These are phyloP conservation scores for Hybos culiciformis DNA, from an alignment of 2,888 invertebrate genomes.

Conservation along the genomic window DNA sequence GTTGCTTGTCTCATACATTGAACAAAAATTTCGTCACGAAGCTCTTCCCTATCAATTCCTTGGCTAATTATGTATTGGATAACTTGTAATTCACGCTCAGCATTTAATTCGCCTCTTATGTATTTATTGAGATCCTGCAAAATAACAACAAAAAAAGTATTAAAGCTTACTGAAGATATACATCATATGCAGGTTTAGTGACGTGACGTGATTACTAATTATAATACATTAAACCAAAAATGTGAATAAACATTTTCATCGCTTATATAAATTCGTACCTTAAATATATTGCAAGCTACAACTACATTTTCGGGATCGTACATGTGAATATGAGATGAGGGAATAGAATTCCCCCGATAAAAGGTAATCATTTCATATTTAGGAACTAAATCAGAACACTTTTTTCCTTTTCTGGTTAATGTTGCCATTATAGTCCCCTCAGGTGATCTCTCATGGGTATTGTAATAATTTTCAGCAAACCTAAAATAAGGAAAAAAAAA, in stretches of 20 bases:
- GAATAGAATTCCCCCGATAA: slow-evolving; percentile 75
- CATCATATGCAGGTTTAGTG: too few relatives aligned
- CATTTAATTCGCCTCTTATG: slow-evolving; percentile 73
- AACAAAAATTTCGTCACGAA: slow-evolving; percentile 82
- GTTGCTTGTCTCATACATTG: slow-evolving; percentile 80
- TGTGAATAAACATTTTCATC: background rate
- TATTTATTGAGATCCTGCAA: slow-evolving; percentile 75
- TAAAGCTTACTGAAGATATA: too few relatives aligned
- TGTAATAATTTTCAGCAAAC: slow-evolving; percentile 91
- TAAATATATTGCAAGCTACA: slow-evolving; percentile 77
- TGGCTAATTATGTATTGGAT: slow-evolving; percentile 75
- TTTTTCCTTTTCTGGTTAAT: slow-evolving; percentile 59
- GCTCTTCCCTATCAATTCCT: slow-evolving; percentile 80
- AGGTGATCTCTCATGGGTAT: slow-evolving; percentile 71
- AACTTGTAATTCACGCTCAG: slow-evolving; percentile 66
- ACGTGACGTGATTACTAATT: too few relatives aligned
- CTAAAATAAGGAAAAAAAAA: too few relatives aligned
- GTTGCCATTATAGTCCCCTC: slow-evolving; percentile 83
- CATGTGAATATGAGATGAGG: slow-evolving; percentile 86
- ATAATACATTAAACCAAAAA: background rate
- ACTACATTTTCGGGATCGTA: slow-evolving; percentile 90
- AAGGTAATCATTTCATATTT: slow-evolving; percentile 89
- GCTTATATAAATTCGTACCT: slow-evolving; percentile 44
- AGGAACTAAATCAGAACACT: slow-evolving; percentile 64
- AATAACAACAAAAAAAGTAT: background rate